A percentile compares a stretch with the other conserved stretches of the same genome.
Conservation (phyloP, 2,888 invertebrate species). For the Linnaemya tessellans region DNA sequence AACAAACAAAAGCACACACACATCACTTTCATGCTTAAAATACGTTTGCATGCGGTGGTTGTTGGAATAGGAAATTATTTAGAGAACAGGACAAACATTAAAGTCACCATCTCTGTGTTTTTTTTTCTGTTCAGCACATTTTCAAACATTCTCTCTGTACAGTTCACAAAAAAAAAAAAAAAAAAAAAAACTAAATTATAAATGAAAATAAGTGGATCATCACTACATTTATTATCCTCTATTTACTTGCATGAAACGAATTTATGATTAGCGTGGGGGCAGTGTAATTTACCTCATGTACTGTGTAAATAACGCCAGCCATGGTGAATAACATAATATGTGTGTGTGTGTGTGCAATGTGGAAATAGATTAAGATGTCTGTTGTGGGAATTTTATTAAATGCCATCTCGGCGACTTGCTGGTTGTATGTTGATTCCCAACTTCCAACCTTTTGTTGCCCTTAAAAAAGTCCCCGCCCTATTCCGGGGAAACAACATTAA, state of each 20-base stretch:
- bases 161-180: not conserved
- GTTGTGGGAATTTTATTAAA: too few species aligned
- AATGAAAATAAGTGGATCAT: not conserved
- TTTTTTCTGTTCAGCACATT: not conserved
- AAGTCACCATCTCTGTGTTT: not conserved
- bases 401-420: too few species aligned
- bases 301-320: too few species aligned
- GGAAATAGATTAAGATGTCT: too few species aligned
- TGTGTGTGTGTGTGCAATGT: too few species aligned
- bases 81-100: not conserved
- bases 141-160: not conserved
- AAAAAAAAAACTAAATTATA: not conserved
- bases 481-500: too few species aligned
- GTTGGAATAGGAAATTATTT: not conserved
- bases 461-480: too few species aligned
- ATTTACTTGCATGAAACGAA: too few species aligned
- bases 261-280: not conserved
- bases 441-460: too few species aligned
- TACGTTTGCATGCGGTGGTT: conserved; percentile 32
- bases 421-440: too few species aligned
- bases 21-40: not conserved
- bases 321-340: too few species aligned
- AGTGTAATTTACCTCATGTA: too few species aligned
- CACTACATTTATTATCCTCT: not conserved
- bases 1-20: not conserved